Evolutionary conservation across 2,888 invertebrate genomes (phyloP).

Genomic region (Pammene fasciana): DNA sequence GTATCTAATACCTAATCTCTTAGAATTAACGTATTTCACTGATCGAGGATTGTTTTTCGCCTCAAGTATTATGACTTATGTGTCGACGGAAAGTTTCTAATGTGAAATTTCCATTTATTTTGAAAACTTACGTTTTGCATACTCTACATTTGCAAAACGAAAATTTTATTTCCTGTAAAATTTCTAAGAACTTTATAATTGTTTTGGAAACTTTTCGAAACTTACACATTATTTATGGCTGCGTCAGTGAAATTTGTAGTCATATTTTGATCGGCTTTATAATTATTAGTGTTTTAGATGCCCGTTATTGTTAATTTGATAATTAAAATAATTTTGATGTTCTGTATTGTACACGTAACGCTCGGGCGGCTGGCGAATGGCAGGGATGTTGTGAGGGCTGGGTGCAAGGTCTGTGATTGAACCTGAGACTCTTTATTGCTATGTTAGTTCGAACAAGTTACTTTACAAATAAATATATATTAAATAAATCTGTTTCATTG

Average conservation of each 20-base stretch:
- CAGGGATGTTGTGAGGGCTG: slow-evolving; percentile 59
- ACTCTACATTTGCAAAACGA: too few relatives aligned
- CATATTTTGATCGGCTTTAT: slow-evolving; percentile 59
- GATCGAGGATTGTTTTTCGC: slow-evolving; percentile 29
- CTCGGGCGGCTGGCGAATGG: slow-evolving; percentile 62
- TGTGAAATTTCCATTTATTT: neutral
- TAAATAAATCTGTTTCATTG: slow-evolving; percentile 46
- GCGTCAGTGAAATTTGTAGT: slow-evolving; percentile 36
- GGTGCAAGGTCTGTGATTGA: slow-evolving; percentile 56
- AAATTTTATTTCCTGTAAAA: too few relatives aligned
- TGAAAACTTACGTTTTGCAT: neutral
- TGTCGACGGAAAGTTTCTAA: neutral
- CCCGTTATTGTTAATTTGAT: slow-evolving; percentile 69
- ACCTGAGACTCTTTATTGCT: slow-evolving; percentile 74
- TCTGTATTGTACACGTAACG: slow-evolving; percentile 65
- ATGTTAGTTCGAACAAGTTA: slow-evolving; percentile 72
- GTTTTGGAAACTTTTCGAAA: neutral
- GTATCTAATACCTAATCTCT: slow-evolving; percentile 58
- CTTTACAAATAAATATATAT: slow-evolving; percentile 73
- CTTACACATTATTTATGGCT: neutral
- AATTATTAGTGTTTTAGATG: slow-evolving; percentile 71
- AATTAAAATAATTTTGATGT: slow-evolving; percentile 74
- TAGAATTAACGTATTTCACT: slow-evolving; percentile 50
- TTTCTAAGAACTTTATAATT: too few relatives aligned
- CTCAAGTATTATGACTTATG: neutral